A percentile compares a stretch with the other conserved stretches of the same genome.
phyloP scores from a whole-genome alignment of 2,113 vertebrate species.

The Lepidothrix coronata region DNA sequence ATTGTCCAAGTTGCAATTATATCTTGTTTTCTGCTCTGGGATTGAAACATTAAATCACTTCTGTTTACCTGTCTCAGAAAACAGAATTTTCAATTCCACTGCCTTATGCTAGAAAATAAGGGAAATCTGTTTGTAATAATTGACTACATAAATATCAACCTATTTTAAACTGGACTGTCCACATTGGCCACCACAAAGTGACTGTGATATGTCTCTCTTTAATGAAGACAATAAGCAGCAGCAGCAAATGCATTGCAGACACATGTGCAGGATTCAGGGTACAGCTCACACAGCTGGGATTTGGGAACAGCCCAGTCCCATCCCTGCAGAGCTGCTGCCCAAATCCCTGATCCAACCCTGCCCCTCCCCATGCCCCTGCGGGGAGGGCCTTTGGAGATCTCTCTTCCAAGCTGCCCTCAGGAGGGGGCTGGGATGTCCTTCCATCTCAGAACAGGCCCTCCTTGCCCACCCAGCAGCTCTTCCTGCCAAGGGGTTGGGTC shows the following conservation, averaged over 20 bases:
- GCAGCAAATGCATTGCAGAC: neutral
- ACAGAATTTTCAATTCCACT: conserved; percentile 15
- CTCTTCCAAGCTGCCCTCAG: neutral
- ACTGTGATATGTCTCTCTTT: neutral
- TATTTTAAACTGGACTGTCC: neutral
- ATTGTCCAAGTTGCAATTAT: conserved; percentile 8
- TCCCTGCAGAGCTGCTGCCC: neutral
- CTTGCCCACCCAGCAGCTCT: neutral
- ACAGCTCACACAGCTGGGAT: neutral
- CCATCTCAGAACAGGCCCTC: neutral
- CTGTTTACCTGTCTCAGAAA: conserved; percentile 36
- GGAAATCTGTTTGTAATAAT: conserved; percentile 30
- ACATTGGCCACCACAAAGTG: neutral
- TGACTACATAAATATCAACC: conserved; percentile 8
- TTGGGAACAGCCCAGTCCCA: neutral
- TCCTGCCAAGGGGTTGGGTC: neutral
- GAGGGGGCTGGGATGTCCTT: neutral
- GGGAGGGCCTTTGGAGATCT: neutral
- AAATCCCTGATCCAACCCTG: neutral
- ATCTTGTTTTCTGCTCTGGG: neutral
- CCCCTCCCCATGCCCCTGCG: rapidly evolving
- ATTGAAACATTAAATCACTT: conserved; percentile 49
- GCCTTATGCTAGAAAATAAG: conserved; percentile 18
- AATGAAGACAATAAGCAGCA: neutral
- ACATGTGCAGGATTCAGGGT: neutral